These are phyloP conservation scores for Dicyrtoma fusca DNA, from an alignment of 2,888 invertebrate species.

Conservation along the genomic window DNA sequence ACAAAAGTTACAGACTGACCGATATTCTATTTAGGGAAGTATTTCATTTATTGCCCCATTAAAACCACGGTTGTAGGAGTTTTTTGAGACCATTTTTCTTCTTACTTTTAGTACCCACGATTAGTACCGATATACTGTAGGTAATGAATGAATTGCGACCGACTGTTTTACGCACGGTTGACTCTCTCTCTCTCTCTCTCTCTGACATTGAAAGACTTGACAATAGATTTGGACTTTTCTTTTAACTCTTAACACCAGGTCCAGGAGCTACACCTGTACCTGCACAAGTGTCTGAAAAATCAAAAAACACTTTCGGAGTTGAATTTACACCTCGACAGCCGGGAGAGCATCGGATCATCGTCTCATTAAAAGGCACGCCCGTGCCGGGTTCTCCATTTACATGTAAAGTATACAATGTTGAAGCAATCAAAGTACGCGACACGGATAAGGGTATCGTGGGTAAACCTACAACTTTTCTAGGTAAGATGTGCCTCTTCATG, in stretches of 20 bases:
- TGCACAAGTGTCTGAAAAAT: slow-evolving; percentile 91
- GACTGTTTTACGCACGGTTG: slow-evolving; percentile 45
- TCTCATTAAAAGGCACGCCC: slow-evolving; percentile 60
- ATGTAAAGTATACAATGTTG: slow-evolving; percentile 92
- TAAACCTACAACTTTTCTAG: slow-evolving; percentile 87
- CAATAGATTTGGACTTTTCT: slow-evolving; percentile 45
- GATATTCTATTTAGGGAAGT: too few species aligned
- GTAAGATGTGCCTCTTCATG: slow-evolving; percentile 66
- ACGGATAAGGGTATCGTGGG: slow-evolving; percentile 85
- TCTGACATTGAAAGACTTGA: slow-evolving; percentile 34
- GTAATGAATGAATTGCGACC: not conserved
- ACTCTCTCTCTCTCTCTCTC: too few species aligned
- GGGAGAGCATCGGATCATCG: slow-evolving; percentile 72
- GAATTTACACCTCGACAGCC: slow-evolving; percentile 68
- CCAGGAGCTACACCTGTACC: slow-evolving; percentile 76
- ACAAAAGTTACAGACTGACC: too few species aligned
- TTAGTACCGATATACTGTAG: too few species aligned
- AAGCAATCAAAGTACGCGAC: slow-evolving; percentile 91
- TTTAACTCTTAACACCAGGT: slow-evolving; percentile 60
- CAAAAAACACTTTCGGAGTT: slow-evolving; percentile 91
- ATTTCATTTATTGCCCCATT: too few species aligned
- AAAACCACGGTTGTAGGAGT: too few species aligned
- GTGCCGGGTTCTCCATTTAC: slow-evolving; percentile 85
- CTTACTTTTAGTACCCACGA: too few species aligned
- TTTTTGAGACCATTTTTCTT: too few species aligned